phyloP scores from a whole-genome alignment of 2,888 invertebrate genomes.

The Octodonta nipae region DNA sequence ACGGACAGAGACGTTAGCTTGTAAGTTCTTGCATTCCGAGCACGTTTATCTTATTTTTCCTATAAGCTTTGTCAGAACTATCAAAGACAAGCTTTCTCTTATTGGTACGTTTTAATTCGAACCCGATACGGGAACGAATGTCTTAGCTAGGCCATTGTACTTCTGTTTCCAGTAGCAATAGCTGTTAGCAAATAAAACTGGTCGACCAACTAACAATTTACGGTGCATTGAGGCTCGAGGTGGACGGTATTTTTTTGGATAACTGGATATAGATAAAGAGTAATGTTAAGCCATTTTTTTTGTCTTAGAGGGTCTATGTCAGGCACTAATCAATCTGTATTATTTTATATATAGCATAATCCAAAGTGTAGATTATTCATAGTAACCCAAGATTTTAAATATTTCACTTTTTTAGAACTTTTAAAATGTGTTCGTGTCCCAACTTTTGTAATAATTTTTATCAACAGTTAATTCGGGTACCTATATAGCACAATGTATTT shows the following conservation, averaged over 20 bases:
- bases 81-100: slow-evolving; percentile 15
- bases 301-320: slow-evolving; percentile 20
- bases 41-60: slow-evolving; percentile 29
- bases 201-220: slow-evolving; percentile 23
- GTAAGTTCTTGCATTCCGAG: slow-evolving; percentile 25
- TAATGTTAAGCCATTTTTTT: slow-evolving; percentile 11
- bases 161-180: slow-evolving; percentile 30
- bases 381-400: no score
- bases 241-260: slow-evolving; percentile 14
- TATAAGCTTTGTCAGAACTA: slow-evolving; percentile 18
- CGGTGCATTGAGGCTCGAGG: slow-evolving; percentile 12
- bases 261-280: slow-evolving; percentile 21
- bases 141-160: slow-evolving; percentile 18
- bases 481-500: no score
- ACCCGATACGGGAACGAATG: slow-evolving; percentile 7
- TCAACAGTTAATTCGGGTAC: no score
- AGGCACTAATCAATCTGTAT: slow-evolving; percentile 26
- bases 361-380: no score
- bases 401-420: no score
- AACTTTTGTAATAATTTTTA: no score
- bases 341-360: no score
- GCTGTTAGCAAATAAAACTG: slow-evolving; percentile 31
- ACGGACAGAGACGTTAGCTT: no score
- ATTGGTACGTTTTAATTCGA: slow-evolving; percentile 5
- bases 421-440: no score